Conservation (phyloP, 2,888 invertebrate genomes). For the Proisotoma minuta region DNA sequence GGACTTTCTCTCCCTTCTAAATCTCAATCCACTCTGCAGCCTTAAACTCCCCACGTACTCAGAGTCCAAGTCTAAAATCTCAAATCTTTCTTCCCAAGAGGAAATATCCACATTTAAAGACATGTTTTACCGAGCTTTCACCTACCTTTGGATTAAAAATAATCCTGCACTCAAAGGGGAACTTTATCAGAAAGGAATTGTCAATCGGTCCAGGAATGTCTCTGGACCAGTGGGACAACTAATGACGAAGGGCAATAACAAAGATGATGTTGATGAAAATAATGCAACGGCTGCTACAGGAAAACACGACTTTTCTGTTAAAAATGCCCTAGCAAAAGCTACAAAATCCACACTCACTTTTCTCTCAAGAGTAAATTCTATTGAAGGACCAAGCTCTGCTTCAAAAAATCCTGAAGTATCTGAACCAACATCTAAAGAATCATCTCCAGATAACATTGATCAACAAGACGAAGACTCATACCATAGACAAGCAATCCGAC, state of each 20-base stretch:
- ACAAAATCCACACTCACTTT: not conserved
- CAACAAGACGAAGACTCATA: too few relatives aligned
- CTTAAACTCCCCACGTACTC: slow-evolving; percentile 37
- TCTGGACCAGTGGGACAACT: not conserved
- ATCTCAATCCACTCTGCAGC: slow-evolving; percentile 21
- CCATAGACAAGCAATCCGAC: too few relatives aligned
- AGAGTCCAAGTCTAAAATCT: slow-evolving; percentile 41
- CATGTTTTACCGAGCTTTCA: slow-evolving; percentile 45
- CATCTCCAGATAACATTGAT: too few relatives aligned
- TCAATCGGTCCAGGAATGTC: not conserved
- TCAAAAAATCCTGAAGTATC: too few relatives aligned
- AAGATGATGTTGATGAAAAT: not conserved
- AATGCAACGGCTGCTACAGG: not conserved
- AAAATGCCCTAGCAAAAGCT: not conserved
- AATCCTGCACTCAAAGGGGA: slow-evolving; percentile 41
- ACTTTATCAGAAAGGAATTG: slow-evolving; percentile 21
- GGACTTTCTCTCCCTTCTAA: slow-evolving; percentile 10
- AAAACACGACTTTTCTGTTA: not conserved
- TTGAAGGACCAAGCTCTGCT: too few relatives aligned
- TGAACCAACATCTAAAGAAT: too few relatives aligned
- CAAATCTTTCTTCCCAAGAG: slow-evolving; percentile 22
- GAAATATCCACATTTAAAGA: slow-evolving; percentile 37
- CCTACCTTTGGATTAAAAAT: slow-evolving; percentile 44
- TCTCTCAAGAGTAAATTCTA: not conserved
- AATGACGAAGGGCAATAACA: not conserved